Conservation (phyloP, 2,888 invertebrate species). For the Trissoscelio sp. region DNA sequence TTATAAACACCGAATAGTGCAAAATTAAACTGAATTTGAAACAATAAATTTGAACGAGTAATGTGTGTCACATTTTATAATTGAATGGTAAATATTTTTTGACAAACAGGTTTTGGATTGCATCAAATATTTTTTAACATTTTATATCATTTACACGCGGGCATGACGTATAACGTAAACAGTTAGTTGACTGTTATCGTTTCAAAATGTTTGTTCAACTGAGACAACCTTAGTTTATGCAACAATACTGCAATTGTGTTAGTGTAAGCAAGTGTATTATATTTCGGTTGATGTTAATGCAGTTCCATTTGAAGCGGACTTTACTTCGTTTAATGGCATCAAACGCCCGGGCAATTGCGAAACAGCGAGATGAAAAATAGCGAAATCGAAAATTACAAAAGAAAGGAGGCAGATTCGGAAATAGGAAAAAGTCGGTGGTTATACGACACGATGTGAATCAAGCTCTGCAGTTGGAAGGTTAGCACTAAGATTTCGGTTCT, state of each 20-base stretch:
- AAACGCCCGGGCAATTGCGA: neutral
- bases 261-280: neutral
- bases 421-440: conserved; percentile 34
- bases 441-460: conserved; percentile 52
- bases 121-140: too few relatives aligned
- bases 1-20: too few relatives aligned
- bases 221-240: neutral
- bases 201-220: conserved; percentile 1
- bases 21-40: too few relatives aligned
- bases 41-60: too few relatives aligned
- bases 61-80: too few relatives aligned
- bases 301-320: neutral
- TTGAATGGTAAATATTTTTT: too few relatives aligned
- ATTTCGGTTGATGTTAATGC: neutral
- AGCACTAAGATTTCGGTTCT: conserved; percentile 65
- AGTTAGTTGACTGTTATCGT: conserved; percentile 2
- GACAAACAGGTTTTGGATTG: too few relatives aligned
- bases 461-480: conserved; percentile 54
- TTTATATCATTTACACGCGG: too few relatives aligned
- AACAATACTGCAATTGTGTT: neutral
- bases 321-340: neutral
- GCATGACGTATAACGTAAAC: neutral
- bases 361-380: neutral
- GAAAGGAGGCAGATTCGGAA: neutral
- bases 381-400: neutral